phyloP scores from a whole-genome alignment of 2,113 vertebrate species.

The cattle (Bos taurus) region ARS-UCD2.0 NC_037355.1:4181001-4181500 shows the following conservation, averaged over 20 bases:
- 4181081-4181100: not conserved
- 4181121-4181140: not conserved
- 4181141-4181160: not conserved
- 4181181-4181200: not conserved
- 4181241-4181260: not conserved
- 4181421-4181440: not conserved
- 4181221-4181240: not conserved
- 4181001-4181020: not conserved
- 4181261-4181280: not conserved
- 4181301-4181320: not conserved
- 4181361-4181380: not conserved
- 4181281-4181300: not conserved
- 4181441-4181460: not conserved
- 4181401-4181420: not conserved
- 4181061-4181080: not conserved
- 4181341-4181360: not conserved
- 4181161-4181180: not conserved
- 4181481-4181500: not conserved
- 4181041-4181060: not conserved
- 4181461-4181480: not conserved
- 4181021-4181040: not conserved
- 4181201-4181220: not conserved
- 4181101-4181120: not conserved
- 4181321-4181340: not conserved
- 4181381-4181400: not conserved